phyloP scores from a whole-genome alignment of 2,888 invertebrate species.

The Parnassius mnemosyne region DNA sequence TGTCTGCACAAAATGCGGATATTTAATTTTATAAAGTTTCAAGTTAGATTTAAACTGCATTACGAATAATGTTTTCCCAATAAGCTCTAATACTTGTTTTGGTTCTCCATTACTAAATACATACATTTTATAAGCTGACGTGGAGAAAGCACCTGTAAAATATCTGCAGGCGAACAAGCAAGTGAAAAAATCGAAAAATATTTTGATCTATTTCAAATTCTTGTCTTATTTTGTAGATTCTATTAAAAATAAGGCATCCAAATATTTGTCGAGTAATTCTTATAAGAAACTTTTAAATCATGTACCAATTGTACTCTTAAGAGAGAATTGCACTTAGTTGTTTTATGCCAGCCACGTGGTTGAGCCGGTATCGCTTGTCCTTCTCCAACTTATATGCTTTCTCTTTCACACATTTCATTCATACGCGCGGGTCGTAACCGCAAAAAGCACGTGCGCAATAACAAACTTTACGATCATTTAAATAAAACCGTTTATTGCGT shows the following conservation, averaged over 20 bases:
- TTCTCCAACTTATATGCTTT: constrained; percentile 49
- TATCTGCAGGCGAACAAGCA: too few species aligned
- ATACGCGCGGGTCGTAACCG: constrained; percentile 69
- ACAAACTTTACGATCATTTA: constrained; percentile 71
- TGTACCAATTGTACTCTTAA: constrained; percentile 20
- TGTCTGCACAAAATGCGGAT: too few species aligned
- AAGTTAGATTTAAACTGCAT: too few species aligned
- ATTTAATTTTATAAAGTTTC: too few species aligned
- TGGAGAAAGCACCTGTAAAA: too few species aligned
- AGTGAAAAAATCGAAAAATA: too few species aligned
- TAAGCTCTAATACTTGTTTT: too few species aligned
- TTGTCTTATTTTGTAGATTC: too few species aligned
- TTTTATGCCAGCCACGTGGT: constrained; percentile 73
- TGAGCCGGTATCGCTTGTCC: constrained; percentile 60
- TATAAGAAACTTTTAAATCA: constrained; percentile 14
- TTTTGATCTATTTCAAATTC: too few species aligned
- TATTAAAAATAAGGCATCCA: neutral
- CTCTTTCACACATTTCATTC: constrained; percentile 71
- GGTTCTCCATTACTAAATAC: too few species aligned
- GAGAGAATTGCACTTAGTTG: constrained; percentile 62
- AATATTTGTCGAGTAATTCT: neutral
- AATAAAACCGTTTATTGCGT: constrained; percentile 77
- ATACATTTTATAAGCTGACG: too few species aligned
- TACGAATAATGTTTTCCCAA: too few species aligned
- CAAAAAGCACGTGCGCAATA: constrained; percentile 67